Base-by-base conservation (phyloP, 2,888 invertebrate species). In the Acronicta leporina region DNA sequence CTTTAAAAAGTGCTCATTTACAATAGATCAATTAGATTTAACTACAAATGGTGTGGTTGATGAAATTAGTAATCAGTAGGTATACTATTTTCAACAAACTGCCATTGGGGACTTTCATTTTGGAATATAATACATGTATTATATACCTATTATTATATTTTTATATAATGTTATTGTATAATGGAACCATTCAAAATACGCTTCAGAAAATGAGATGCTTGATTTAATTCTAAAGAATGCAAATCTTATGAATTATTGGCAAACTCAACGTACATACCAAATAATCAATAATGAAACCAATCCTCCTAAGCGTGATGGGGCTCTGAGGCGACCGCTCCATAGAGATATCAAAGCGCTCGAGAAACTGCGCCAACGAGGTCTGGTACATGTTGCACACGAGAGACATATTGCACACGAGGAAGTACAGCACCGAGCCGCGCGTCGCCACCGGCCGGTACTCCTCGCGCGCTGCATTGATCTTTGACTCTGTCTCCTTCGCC, bases 311-410 rank as follows among this genome's bases (percentile, higher is more conserved):
- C 0, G 96, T 96, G 11, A 96, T 95, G 3, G 96, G 95, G 50
- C 96, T 96, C 66, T 95, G 96, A 10, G 95, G 95, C 0, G 96
- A 97, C 85, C 95, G 95, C 33, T 94, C 94, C 96, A 98, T 96
- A 0, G 98, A 98, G 48, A 97, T 93, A 83, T 98, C 98, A 82
- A 98, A 98, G 33, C 98, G 93, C 82, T 97, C 97, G 48, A 98
- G 89, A 86, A 98, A 98, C 88, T 98, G 98, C 9, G 96, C 96
- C 59, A 98, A 89, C 0, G 98, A 97, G 0, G 98, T 98, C 91
- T 98, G 98, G 81, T 98, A 98, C 98, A 98, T 98, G 78, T 95
- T 95, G 88, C 98, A 98, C 0, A 98, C 98, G 84, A 97, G 95
- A 1, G 97, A 96, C 98, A 98, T 98, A 83, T 97, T 97, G 81